Conservation (phyloP, 2,797 vertebrate genomes). For the Sebastes minor region DNA sequence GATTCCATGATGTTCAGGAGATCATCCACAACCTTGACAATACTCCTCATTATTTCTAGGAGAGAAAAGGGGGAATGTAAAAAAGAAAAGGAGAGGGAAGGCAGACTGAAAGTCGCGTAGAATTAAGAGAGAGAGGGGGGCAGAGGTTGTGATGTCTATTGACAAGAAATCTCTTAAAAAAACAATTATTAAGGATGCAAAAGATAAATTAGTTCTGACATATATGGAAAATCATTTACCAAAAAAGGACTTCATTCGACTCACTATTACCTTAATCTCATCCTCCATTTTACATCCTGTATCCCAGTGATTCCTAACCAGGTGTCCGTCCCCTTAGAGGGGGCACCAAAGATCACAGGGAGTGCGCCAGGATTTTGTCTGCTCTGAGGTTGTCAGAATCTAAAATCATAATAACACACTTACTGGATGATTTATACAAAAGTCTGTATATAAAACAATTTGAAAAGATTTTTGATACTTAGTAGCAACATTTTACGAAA, state of each 20-base stretch:
- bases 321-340: too few species aligned
- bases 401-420: too few species aligned
- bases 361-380: too few species aligned
- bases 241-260: too few species aligned
- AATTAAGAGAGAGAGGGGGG: neutral
- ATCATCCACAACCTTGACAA: slow-evolving; percentile 2
- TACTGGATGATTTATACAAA: too few species aligned
- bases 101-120: fast-evolving
- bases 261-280: neutral
- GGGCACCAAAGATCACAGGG: too few species aligned
- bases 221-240: too few species aligned
- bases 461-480: too few species aligned
- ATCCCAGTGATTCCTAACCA: too few species aligned
- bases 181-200: neutral
- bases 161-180: neutral
- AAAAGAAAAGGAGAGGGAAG: neutral
- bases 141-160: neutral
- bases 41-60: neutral
- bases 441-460: too few species aligned
- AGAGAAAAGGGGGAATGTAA: neutral
- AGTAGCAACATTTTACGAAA: too few species aligned
- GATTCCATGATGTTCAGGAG: neutral
- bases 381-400: too few species aligned
- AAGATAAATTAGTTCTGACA: neutral
- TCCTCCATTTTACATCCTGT: neutral